Conservation (phyloP, 2,113 vertebrate species). For the Phyllopteryx taeniolatus region DNA sequence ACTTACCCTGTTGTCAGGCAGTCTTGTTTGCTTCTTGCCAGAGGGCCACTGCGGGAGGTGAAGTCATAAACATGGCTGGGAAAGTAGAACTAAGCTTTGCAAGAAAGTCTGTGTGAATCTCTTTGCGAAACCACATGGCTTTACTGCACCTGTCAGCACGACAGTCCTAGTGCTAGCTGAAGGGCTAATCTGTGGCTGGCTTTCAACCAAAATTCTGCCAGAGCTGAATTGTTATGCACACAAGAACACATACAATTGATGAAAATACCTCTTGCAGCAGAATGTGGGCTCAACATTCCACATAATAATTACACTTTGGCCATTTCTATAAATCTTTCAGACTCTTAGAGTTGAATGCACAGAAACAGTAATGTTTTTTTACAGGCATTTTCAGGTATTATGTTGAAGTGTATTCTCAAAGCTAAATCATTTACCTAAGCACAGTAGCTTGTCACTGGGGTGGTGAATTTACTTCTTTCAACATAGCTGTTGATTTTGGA, state of each 20-base stretch:
- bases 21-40: constrained; percentile 64
- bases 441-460: constrained; percentile 20
- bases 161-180: constrained; percentile 15
- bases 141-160: constrained; percentile 67
- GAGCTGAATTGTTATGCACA: constrained; percentile 31
- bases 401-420: constrained; percentile 15
- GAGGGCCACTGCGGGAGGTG: constrained; percentile 67
- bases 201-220: constrained; percentile 28
- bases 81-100: constrained; percentile 59
- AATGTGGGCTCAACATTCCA: constrained; percentile 2
- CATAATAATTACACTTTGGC: not conserved
- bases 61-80: constrained; percentile 72
- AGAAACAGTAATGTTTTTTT: not conserved
- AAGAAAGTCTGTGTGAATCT: constrained; percentile 59
- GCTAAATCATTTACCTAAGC: constrained; percentile 30
- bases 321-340: not conserved
- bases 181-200: constrained; percentile 28
- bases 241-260: constrained; percentile 6
- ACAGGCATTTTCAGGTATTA: constrained; percentile 16
- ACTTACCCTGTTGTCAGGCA: constrained; percentile 54
- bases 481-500: too few species aligned
- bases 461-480: constrained; percentile 12
- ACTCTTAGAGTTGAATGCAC: not conserved
- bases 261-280: constrained; percentile 10
- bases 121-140: constrained; percentile 66